Base-by-base conservation (phyloP, 2,888 invertebrate species). In the Rapana venosa region DNA sequence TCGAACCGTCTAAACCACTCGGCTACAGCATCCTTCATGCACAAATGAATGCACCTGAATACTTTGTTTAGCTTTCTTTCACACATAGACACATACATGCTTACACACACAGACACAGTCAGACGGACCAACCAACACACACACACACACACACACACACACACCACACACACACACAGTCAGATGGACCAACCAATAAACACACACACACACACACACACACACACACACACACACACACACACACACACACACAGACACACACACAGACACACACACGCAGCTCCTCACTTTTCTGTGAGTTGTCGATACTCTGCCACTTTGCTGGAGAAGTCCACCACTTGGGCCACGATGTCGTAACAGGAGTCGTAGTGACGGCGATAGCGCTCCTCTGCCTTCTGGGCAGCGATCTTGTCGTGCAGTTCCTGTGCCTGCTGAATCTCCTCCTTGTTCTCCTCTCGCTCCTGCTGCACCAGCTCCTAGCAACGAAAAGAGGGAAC, bases 241-340 rank as follows among this genome's bases (percentile, higher is more conserved):
- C 47, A 47, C 74, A 74, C n/a, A n/a, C n/a, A 74, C 15, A n/a
- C 74, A 74, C n/a, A 26, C n/a, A 74, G n/a, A 47, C 47, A 47
- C 47, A 47, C 47, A 47, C 47, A 17, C 70, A 70, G 15, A 13
- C 74, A 66, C 26, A 66, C n/a, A 66, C 26, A 66, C 6, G 1
- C 66, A 66, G 13, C n/a, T 58, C 88, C 94, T 92, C 91, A 96
- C 96, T 95, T 94, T 92, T 95, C 94, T 56, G 96, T 96, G 22
- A 96, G 94, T 90, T 96, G 95, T 79, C 96, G 93, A 92, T 96
- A 96, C 90, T 96, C 96, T 0, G 94, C 95, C 8, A 95, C 94
- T 92, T 95, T 96, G 90, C 94, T 94, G 8, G 95, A 90, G 91
- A 96, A 95, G 92, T 96, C 96, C 8, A 95, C 93, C n/a, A 96